Percentiles rank a stretch among this genome's conserved stretches.
Evolutionary conservation across 2,888 invertebrate species (phyloP).

Genomic region (Chrysolina haemoptera): DNA sequence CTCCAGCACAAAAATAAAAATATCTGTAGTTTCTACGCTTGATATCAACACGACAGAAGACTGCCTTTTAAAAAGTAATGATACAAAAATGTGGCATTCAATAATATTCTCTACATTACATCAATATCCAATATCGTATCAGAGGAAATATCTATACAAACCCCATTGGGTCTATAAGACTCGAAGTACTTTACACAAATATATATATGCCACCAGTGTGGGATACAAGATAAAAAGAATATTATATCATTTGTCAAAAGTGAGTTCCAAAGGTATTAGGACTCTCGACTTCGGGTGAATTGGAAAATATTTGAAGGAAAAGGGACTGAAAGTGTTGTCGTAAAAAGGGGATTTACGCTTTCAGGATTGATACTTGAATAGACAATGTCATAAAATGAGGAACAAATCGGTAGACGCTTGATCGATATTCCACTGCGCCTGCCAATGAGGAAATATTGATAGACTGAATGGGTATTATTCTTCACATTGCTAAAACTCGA

Average conservation of each 20-base stretch:
- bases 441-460: background rate
- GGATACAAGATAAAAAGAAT: slow-evolving; percentile 40
- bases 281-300: slow-evolving; percentile 41
- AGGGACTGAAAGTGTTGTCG: slow-evolving; percentile 44
- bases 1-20: too few species aligned
- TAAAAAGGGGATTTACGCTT: slow-evolving; percentile 45
- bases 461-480: background rate
- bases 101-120: too few species aligned
- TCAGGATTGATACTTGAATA: slow-evolving; percentile 39
- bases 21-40: too few species aligned
- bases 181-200: background rate
- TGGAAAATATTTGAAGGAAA: slow-evolving; percentile 47
- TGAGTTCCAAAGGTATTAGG: slow-evolving; percentile 41
- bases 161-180: background rate
- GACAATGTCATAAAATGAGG: slow-evolving; percentile 39
- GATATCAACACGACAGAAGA: too few species aligned
- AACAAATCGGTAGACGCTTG: slow-evolving; percentile 23
- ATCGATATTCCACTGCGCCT: slow-evolving; percentile 8
- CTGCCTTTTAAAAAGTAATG: background rate
- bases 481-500: background rate
- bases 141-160: too few species aligned
- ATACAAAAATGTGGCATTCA: too few species aligned
- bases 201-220: slow-evolving; percentile 31
- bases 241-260: slow-evolving; percentile 45
- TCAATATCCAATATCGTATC: too few species aligned